Percentiles rank a stretch among this genome's conserved stretches.
phyloP scores from a whole-genome alignment of 2,797 vertebrate genomes.

The Dromococcyx pavoninus region DNA sequence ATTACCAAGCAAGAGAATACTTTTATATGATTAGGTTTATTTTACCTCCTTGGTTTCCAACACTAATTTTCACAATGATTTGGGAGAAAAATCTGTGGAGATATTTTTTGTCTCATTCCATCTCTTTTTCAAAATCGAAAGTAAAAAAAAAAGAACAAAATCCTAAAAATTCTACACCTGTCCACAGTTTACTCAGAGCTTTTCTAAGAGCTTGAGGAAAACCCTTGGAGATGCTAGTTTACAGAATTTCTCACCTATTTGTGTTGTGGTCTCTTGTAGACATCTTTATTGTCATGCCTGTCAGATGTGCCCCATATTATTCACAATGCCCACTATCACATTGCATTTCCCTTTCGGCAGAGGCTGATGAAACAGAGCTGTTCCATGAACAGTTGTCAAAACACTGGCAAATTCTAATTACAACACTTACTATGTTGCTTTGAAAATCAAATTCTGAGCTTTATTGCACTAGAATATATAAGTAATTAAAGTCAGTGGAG shows the following conservation, averaged over 20 bases:
- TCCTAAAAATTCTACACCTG: background rate
- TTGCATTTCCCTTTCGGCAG: background rate
- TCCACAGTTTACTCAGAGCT: background rate
- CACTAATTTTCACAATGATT: background rate
- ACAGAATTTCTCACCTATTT: background rate
- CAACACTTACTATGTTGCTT: conserved; percentile 13
- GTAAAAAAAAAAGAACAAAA: background rate
- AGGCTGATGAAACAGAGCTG: background rate
- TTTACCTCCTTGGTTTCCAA: background rate
- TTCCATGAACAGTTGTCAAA: conserved; percentile 39
- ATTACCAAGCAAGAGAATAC: background rate
- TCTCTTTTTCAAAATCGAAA: background rate
- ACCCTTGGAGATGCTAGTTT: background rate
- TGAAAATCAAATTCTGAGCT: conserved; percentile 4
- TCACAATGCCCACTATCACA: conserved; percentile 7
- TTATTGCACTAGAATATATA: background rate
- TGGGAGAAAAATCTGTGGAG: background rate
- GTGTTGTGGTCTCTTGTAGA: background rate
- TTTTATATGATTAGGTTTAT: background rate
- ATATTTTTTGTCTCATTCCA: background rate
- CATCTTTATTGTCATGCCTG: background rate
- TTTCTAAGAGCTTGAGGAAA: conserved; percentile 8
- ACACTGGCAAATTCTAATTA: conserved; percentile 37
- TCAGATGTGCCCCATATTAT: background rate
- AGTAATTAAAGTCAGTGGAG: background rate